A percentile compares a stretch with the other conserved stretches of the same genome.
Evolutionary conservation across 2,113 vertebrate species (phyloP).

Genomic region (Corapipo altera): DNA sequence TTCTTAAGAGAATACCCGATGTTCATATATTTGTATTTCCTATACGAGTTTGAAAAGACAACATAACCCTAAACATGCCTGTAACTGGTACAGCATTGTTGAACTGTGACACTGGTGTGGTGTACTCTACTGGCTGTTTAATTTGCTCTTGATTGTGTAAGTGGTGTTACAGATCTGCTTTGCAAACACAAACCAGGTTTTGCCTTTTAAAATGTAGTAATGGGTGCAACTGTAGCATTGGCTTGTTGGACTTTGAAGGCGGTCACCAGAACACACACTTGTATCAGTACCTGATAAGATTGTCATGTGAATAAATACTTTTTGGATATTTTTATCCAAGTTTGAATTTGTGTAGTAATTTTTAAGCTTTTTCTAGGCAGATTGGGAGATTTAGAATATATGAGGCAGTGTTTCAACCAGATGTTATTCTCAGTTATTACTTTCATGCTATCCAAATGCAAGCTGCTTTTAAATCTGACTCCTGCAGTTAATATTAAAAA

Average conservation of each 20-base stretch:
- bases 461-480: not conserved
- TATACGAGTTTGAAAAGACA: not conserved
- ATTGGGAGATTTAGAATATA: not conserved
- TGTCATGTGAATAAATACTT: not conserved
- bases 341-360: slow-evolving; percentile 14
- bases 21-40: slow-evolving; percentile 38
- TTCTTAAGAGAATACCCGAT: not conserved
- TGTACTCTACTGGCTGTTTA: not conserved
- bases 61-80: not conserved
- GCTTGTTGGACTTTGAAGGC: not conserved
- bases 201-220: not conserved
- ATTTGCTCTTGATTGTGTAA: not conserved
- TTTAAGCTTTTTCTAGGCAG: not conserved
- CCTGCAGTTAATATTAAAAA: not conserved
- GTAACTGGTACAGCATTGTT: not conserved
- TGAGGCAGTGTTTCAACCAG: not conserved
- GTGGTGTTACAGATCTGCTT: not conserved
- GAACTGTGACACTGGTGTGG: not conserved
- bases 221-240: not conserved
- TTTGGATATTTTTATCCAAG: not conserved
- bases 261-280: not conserved
- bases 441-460: not conserved
- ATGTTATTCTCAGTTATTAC: not conserved
- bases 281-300: not conserved
- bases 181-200: not conserved